phyloP scores from a whole-genome alignment of 2,888 invertebrate genomes.

The Macrophya annulata region DNA sequence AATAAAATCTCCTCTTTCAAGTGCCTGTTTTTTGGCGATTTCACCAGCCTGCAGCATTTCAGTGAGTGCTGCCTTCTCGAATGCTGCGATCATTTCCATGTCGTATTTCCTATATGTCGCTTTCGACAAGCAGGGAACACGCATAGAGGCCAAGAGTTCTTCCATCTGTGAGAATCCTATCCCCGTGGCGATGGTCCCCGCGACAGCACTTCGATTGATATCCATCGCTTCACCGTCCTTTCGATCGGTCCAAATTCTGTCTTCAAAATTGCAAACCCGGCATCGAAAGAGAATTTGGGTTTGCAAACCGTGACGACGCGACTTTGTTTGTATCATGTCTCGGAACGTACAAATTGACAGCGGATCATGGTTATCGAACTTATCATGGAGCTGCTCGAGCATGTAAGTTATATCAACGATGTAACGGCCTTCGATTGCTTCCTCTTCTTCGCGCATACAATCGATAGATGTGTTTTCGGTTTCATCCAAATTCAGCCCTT shows the following conservation, averaged over 20 bases:
- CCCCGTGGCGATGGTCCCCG: conserved; percentile 61
- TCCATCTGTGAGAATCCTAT: conserved; percentile 61
- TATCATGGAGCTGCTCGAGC: neutral
- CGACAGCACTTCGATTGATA: conserved; percentile 59
- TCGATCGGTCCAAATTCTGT: conserved; percentile 60
- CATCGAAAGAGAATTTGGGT: conserved; percentile 52
- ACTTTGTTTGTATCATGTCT: neutral
- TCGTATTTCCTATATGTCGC: conserved; percentile 55
- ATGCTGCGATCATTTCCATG: conserved; percentile 50
- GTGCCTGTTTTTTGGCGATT: conserved; percentile 55
- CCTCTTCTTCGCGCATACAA: neutral
- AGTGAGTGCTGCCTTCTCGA: conserved; percentile 42
- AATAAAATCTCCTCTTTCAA: conserved; percentile 58
- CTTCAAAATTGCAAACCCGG: conserved; percentile 38
- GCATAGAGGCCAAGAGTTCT: conserved; percentile 60
- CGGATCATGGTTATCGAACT: conserved; percentile 1
- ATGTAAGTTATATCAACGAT: neutral
- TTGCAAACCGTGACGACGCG: conserved; percentile 25
- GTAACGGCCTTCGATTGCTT: neutral
- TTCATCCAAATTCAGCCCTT: neutral
- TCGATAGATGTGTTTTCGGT: neutral
- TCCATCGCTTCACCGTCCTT: conserved; percentile 43
- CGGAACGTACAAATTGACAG: neutral
- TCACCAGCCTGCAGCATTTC: conserved; percentile 52
- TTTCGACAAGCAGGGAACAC: conserved; percentile 59